These are phyloP conservation scores for Dasysyrphus albostriatus DNA, from an alignment of 2,888 invertebrate genomes.

Conservation along the genomic window DNA sequence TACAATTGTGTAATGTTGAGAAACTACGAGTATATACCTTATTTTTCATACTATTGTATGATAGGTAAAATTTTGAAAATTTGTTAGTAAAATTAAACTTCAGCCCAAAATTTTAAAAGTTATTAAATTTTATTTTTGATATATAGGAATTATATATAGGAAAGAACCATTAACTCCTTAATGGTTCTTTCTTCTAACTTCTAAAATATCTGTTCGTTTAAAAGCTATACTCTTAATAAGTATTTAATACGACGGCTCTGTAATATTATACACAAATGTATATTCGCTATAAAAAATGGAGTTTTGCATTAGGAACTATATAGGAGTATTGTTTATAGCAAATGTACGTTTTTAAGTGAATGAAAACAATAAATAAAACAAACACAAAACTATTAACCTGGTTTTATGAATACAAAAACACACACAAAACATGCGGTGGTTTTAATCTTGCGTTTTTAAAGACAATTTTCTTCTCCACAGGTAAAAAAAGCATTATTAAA, in stretches of 20 bases:
- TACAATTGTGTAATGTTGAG: too few relatives aligned
- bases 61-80: too few relatives aligned
- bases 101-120: too few relatives aligned
- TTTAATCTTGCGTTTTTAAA: not conserved
- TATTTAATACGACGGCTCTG: not conserved
- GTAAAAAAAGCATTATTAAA: not conserved
- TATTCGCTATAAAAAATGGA: not conserved
- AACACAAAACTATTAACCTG: slow-evolving; percentile 43
- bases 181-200: too few relatives aligned
- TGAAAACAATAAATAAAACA: not conserved
- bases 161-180: too few relatives aligned
- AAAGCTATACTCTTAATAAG: too few relatives aligned
- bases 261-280: not conserved
- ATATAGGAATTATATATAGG: too few relatives aligned
- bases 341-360: not conserved
- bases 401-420: slow-evolving; percentile 27
- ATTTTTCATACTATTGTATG: too few relatives aligned
- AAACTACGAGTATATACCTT: too few relatives aligned
- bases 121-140: too few relatives aligned
- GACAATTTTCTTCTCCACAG: not conserved
- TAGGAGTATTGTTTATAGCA: slow-evolving; percentile 18
- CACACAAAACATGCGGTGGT: not conserved
- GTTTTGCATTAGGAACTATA: not conserved
- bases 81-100: too few relatives aligned
- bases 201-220: too few relatives aligned